phyloP scores from a whole-genome alignment of 2,888 invertebrate genomes.

The Osedax frankpressi region DNA sequence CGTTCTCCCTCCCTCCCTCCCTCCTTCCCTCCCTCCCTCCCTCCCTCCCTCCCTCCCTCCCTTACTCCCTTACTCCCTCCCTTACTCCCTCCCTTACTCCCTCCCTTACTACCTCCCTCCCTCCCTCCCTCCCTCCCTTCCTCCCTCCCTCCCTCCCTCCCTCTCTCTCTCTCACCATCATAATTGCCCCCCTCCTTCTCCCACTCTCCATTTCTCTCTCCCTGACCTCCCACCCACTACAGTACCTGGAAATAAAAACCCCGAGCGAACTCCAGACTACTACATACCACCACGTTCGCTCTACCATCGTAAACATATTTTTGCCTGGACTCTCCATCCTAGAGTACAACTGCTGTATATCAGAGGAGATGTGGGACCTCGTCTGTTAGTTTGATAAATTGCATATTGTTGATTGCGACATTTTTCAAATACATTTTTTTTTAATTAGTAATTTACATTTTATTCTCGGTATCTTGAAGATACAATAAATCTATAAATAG shows the following conservation, averaged over 20 bases:
- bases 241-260: no score
- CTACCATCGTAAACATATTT: slow-evolving; percentile 57
- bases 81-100: not conserved
- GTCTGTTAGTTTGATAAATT: slow-evolving; percentile 33
- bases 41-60: no score
- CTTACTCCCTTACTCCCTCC: no score
- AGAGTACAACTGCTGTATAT: slow-evolving; percentile 85
- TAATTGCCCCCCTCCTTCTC: not conserved
- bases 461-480: no score
- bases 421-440: no score
- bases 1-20: not conserved
- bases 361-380: slow-evolving; percentile 87
- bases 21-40: not conserved
- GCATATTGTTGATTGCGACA: no score
- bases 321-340: slow-evolving; percentile 79
- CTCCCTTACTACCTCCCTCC: not conserved
- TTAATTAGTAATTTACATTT: no score
- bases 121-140: not conserved
- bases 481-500: no score
- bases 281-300: not conserved
- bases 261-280: not conserved
- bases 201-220: not conserved
- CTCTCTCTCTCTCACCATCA: no score
- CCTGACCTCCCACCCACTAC: not conserved
- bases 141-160: not conserved